Evolutionary conservation across 2,797 vertebrate genomes (phyloP).

Genomic region (Apodemus agrarius): DNA sequence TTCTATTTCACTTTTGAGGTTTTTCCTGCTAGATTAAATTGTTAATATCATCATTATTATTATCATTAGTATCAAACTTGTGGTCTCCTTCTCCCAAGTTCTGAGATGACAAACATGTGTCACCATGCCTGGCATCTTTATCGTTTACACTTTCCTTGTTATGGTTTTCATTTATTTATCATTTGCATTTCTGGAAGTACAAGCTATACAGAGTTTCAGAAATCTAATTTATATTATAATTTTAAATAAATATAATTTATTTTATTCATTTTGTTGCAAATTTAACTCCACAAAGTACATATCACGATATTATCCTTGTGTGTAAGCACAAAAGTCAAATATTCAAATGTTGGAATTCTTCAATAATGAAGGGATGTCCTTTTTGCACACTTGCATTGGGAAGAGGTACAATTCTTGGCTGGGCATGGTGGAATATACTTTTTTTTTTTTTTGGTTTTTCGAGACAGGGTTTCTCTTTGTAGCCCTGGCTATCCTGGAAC

Average conservation of each 20-base stretch:
- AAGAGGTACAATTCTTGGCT: not conserved
- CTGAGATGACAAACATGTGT: not conserved
- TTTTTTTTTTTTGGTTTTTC: no score
- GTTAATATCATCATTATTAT: not conserved
- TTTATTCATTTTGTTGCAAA: not conserved
- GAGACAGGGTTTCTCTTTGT: no score
- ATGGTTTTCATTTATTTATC: not conserved
- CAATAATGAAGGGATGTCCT: not conserved
- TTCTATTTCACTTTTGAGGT: not conserved
- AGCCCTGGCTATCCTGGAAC: no score
- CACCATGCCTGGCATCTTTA: not conserved
- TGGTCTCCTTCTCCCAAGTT: not conserved
- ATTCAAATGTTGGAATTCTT: constrained; percentile 5
- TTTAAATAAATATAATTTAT: not conserved
- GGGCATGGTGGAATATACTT: not conserved
- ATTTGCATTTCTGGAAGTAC: not conserved
- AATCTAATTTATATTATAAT: not conserved
- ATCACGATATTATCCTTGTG: not conserved
- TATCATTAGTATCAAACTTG: no score
- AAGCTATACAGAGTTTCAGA: not conserved
- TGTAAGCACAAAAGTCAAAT: not conserved
- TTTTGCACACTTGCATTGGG: not conserved
- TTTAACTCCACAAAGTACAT: not conserved
- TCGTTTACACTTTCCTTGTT: not conserved
- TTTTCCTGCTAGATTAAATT: not conserved